phyloP scores from a whole-genome alignment of 1,140 invertebrate genomes.

The Eciton burchellii region DNA sequence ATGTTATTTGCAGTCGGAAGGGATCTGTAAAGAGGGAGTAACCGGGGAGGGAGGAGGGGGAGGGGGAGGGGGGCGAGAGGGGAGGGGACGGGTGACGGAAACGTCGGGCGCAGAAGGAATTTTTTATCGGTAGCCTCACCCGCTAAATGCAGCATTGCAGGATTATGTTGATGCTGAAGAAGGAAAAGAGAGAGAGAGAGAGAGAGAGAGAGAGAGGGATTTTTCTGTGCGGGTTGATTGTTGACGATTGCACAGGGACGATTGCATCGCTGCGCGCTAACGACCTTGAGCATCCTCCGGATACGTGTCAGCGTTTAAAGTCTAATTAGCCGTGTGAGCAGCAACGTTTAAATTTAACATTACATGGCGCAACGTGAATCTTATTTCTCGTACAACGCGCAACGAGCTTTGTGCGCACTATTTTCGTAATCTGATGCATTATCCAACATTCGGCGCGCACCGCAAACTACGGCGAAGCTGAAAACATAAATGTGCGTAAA shows the following conservation, averaged over 20 bases:
- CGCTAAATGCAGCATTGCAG: not conserved
- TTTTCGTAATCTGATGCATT: conserved; percentile 38
- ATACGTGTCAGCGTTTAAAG: no score
- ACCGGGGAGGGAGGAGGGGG: no score
- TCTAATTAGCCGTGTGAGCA: no score
- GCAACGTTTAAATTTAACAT: no score
- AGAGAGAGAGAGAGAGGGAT: no score
- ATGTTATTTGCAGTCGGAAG: conserved; percentile 25
- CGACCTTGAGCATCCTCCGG: no score
- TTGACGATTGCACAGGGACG: not conserved
- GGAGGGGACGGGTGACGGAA: no score
- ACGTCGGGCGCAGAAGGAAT: conserved; percentile 3
- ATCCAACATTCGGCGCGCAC: conserved; percentile 33
- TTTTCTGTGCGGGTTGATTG: not conserved
- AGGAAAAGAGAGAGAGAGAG: no score
- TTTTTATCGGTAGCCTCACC: not conserved
- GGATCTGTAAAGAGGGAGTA: conserved; percentile 11
- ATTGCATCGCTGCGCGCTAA: no score
- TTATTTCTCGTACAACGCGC: not conserved
- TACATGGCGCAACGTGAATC: not conserved
- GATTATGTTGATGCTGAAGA: not conserved
- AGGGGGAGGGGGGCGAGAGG: no score
- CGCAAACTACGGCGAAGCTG: not conserved
- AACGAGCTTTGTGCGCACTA: conserved; percentile 1
- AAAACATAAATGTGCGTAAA: conserved; percentile 45